A percentile compares a stretch with the other conserved stretches of the same genome.
These are phyloP conservation scores for Chiloscyllium plagiosum DNA, from an alignment of 2,113 vertebrate genomes.

Conservation along the genomic window DNA sequence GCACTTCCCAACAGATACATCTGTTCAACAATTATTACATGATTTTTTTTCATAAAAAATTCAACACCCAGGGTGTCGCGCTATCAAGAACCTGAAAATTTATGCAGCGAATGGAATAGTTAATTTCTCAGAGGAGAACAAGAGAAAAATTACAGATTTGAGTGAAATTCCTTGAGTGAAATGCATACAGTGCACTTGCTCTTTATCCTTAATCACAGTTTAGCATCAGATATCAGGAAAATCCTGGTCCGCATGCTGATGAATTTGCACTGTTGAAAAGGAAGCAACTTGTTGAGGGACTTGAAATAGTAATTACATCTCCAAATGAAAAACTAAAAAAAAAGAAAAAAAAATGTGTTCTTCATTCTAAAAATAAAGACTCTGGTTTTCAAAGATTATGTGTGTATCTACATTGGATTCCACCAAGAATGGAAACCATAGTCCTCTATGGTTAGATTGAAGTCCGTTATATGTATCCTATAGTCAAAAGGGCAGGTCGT, in stretches of 20 bases:
- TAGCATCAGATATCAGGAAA: constrained; percentile 24
- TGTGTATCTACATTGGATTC: neutral
- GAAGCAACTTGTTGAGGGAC: constrained; percentile 17
- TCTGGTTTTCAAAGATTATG: neutral
- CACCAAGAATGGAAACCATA: neutral
- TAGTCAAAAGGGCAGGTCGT: neutral
- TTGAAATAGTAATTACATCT: constrained; percentile 22
- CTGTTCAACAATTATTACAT: constrained; percentile 99
- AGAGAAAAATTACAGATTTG: constrained; percentile 76
- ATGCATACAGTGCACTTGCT: constrained; percentile 59
- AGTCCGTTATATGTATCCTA: neutral
- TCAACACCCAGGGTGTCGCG: constrained; percentile 89
- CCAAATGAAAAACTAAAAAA: constrained; percentile 16
- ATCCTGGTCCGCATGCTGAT: constrained; percentile 29
- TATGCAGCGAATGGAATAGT: constrained; percentile 93
- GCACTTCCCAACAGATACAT: constrained; percentile 91
- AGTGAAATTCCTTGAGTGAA: constrained; percentile 72
- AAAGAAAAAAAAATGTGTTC: neutral
- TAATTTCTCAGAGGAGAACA: constrained; percentile 94
- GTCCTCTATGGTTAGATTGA: neutral
- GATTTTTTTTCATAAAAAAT: constrained; percentile 96
- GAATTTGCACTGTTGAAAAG: neutral
- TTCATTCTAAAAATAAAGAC: constrained; percentile 6
- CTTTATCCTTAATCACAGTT: constrained; percentile 52
- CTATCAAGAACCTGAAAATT: constrained; percentile 90